These are phyloP conservation scores for Drosophila ohnishii DNA, from an alignment of 1,140 invertebrate genomes.

Conservation along the genomic window DNA sequence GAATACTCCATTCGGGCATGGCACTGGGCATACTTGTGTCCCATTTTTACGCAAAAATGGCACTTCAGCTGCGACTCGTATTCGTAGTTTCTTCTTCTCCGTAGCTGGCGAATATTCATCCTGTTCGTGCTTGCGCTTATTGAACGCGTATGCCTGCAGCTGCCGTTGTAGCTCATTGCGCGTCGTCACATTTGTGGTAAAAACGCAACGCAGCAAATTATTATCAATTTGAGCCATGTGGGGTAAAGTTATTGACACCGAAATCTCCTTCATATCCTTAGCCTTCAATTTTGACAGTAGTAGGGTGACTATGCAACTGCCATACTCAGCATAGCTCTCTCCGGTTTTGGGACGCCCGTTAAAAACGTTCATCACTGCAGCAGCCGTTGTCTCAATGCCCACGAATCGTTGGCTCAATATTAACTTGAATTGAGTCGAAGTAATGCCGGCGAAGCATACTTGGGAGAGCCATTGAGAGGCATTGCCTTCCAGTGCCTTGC, in stretches of 20 bases:
- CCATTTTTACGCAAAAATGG: conserved; percentile 25
- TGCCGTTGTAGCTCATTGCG: no score
- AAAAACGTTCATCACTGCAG: background rate
- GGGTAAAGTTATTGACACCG: conserved; percentile 20
- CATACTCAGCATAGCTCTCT: background rate
- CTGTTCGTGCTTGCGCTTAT: no score
- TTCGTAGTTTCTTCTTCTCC: background rate
- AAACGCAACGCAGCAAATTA: conserved; percentile 27
- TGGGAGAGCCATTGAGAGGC: no score
- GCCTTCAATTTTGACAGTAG: background rate
- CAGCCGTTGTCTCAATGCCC: background rate
- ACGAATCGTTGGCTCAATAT: background rate
- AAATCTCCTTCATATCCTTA: conserved; percentile 14
- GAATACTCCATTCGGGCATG: no score
- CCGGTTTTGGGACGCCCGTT: background rate
- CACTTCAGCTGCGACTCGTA: conserved; percentile 19
- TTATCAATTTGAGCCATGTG: conserved; percentile 39
- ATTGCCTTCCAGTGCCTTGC: no score
- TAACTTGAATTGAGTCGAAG: background rate
- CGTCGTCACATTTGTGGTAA: conserved; percentile 4
- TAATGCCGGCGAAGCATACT: no score
- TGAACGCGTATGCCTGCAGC: no score
- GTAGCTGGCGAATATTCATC: no score
- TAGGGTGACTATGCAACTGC: background rate
- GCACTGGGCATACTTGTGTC: conserved; percentile 27